phyloP scores from a whole-genome alignment of 2,888 invertebrate species.

The Trichogramma evanescens region DNA sequence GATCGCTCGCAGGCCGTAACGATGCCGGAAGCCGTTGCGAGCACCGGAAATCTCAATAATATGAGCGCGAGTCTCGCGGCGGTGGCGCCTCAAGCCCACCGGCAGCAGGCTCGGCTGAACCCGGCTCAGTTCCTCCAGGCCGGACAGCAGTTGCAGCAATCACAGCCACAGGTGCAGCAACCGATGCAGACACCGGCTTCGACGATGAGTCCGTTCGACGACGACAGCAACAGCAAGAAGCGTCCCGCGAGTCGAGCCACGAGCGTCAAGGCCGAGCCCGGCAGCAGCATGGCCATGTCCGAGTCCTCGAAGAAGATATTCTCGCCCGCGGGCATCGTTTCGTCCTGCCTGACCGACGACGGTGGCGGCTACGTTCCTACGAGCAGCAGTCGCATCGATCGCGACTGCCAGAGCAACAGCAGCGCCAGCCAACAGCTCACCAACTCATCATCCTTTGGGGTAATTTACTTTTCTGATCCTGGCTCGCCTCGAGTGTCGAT shows the following conservation, averaged over 20 bases:
- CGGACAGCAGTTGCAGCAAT: too few relatives aligned
- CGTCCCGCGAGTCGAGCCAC: constrained; percentile 52
- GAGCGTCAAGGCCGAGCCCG: constrained; percentile 54
- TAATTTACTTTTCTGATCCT: background rate
- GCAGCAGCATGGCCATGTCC: constrained; percentile 52
- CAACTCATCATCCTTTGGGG: constrained; percentile 2
- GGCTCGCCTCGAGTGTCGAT: too few relatives aligned
- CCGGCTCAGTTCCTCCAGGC: background rate
- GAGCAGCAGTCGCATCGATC: constrained; percentile 38
- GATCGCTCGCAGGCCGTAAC: constrained; percentile 44
- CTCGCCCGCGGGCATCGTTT: constrained; percentile 32
- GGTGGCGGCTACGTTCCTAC: constrained; percentile 30
- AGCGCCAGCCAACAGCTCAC: constrained; percentile 29
- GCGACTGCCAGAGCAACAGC: constrained; percentile 35
- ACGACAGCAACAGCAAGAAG: constrained; percentile 9
- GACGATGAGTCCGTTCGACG: background rate
- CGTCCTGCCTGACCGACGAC: constrained; percentile 35
- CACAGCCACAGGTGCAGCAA: background rate
- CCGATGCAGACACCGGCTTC: background rate
- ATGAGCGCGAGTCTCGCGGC: constrained; percentile 8
- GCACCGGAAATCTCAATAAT: constrained; percentile 8
- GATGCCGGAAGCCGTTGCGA: background rate
- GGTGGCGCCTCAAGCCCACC: constrained; percentile 12
- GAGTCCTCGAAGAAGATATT: constrained; percentile 53
- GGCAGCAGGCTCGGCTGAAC: background rate